phyloP scores from a whole-genome alignment of 1,140 invertebrate genomes.

The Episyrphus balteatus region DNA sequence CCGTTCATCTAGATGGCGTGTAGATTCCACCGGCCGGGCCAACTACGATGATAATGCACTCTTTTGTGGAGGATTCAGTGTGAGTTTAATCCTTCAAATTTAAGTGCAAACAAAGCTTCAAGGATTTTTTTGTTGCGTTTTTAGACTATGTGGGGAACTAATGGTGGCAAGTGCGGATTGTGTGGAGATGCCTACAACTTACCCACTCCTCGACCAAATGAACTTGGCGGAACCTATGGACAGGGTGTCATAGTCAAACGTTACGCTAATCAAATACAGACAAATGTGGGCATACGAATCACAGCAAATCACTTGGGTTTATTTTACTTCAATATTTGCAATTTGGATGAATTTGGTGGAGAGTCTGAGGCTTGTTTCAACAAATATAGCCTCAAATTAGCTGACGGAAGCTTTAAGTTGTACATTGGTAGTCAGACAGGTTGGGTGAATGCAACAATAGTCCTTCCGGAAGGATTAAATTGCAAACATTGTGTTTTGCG shows the following conservation, averaged over 20 bases:
- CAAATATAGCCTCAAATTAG: conserved; percentile 37
- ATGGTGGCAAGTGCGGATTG: conserved; percentile 45
- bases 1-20: conserved; percentile 54
- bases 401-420: conserved; percentile 35
- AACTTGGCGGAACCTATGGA: conserved; percentile 49
- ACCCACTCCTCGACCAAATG: conserved; percentile 45
- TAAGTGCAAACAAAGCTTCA: not conserved
- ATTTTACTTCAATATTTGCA: conserved; percentile 48
- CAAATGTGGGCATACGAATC: conserved; percentile 37
- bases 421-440: conserved; percentile 19
- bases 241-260: conserved; percentile 40
- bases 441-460: conserved; percentile 31
- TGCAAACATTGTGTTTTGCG: conserved; percentile 56
- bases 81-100: conserved; percentile 27
- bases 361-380: conserved; percentile 52
- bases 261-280: conserved; percentile 29
- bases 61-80: conserved; percentile 53
- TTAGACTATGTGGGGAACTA: conserved; percentile 31
- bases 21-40: conserved; percentile 41
- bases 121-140: not conserved
- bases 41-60: conserved; percentile 56
- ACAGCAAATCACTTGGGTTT: conserved; percentile 45
- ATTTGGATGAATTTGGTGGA: conserved; percentile 27
- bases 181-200: conserved; percentile 46
- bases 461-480: conserved; percentile 42